phyloP scores from a whole-genome alignment of 1,140 invertebrate species.

The Conus ventricosus region DNA sequence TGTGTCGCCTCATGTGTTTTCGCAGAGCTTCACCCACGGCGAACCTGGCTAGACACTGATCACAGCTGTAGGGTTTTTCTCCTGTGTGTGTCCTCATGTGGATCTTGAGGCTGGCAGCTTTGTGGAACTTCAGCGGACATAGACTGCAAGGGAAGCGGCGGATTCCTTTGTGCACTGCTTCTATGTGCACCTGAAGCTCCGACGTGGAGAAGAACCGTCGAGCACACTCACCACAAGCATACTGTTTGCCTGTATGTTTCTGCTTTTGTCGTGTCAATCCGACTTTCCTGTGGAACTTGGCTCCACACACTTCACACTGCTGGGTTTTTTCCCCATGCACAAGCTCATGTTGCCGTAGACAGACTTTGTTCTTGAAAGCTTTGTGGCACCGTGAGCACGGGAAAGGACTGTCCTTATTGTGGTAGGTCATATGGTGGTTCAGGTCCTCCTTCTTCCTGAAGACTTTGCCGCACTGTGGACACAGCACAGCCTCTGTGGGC shows the following conservation, averaged over 20 bases:
- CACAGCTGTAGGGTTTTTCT: slow-evolving; percentile 53
- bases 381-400: neutral
- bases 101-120: slow-evolving; percentile 41
- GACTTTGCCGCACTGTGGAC: neutral
- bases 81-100: slow-evolving; percentile 56
- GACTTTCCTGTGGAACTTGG: neutral
- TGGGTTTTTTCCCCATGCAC: neutral
- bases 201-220: neutral
- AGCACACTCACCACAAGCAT: neutral
- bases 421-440: neutral
- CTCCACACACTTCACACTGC: neutral
- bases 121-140: neutral
- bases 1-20: slow-evolving; percentile 77
- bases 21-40: slow-evolving; percentile 74
- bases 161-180: neutral
- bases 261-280: neutral
- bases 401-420: slow-evolving; percentile 12
- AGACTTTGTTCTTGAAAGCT: neutral
- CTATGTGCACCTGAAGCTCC: neutral
- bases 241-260: neutral
- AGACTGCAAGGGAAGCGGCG: neutral
- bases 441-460: neutral
- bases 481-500: neutral
- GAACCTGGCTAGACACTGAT: slow-evolving; percentile 50
- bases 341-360: neutral